Evolutionary conservation across 2,113 vertebrate genomes (phyloP).

Genomic region (Sarotherodon lohbergeri): DNA sequence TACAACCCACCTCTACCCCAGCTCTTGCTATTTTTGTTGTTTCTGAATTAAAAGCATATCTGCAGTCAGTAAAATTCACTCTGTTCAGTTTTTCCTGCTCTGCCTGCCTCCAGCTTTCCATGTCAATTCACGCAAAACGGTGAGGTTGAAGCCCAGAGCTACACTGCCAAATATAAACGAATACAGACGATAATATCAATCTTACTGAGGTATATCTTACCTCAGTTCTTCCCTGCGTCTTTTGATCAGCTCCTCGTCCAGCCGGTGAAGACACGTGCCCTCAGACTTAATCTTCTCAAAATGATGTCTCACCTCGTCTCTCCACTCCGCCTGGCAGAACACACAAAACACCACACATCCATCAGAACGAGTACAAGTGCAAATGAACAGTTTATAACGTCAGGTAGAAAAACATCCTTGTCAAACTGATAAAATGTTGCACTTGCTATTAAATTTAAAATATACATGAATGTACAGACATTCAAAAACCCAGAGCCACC

Average conservation of each 20-base stretch:
- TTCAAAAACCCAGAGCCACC: neutral
- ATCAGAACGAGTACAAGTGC: neutral
- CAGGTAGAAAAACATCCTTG: neutral
- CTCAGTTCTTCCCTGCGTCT: conserved; percentile 91
- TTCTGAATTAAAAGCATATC: neutral
- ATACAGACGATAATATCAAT: neutral
- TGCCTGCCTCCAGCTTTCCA: neutral
- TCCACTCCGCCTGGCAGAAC: conserved; percentile 85
- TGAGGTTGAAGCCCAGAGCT: accelerated
- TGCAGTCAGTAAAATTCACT: neutral
- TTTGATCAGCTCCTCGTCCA: conserved; percentile 94
- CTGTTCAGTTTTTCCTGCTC: neutral
- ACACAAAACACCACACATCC: neutral
- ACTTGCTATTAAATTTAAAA: neutral
- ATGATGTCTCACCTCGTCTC: conserved; percentile 92
- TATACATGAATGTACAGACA: neutral
- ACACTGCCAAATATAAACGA: neutral
- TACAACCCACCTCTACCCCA: accelerated
- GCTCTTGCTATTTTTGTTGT: neutral
- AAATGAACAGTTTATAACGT: neutral
- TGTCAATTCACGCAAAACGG: accelerated
- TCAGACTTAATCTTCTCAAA: conserved; percentile 98
- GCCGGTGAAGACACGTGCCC: conserved; percentile 90
- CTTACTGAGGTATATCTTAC: conserved; percentile 46
- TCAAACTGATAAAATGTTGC: accelerated